Evolutionary conservation across 2,797 vertebrate genomes (phyloP), one percentile per base, ranked within the genome.

Genomic region (Pteropus rufus): DNA sequence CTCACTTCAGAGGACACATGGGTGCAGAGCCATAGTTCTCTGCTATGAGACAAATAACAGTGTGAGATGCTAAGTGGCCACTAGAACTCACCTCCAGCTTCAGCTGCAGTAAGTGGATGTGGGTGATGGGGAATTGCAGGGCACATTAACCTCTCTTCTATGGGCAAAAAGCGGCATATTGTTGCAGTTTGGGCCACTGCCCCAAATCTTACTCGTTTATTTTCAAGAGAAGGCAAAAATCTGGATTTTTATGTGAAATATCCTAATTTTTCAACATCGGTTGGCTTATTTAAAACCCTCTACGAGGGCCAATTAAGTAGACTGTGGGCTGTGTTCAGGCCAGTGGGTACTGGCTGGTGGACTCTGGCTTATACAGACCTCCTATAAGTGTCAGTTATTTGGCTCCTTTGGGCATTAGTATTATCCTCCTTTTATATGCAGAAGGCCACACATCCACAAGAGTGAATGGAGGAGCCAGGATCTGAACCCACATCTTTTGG

Each of bases 381-480:
- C 36, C n/a, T 0, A 3, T 4, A 5, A 31, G 46, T 1, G 5
- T 9, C 19, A 18, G 23, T 26, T 69, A 34, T 41, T 54, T 26
- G 44, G 46, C 10, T 93, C 19, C 19, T 10, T 0, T 29, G 14
- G 52, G 39, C 6, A 2, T 19, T 36, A 2, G 26, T 58, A 19
- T 60, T 15, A 7, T 6, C 16, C 0, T 39, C 24, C 39, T 26
- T 92, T 54, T 5, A 10, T n/a, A 60, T 34, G 3, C 3, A 9
- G 36, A 44, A 44, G 54, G 7, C 29, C 18, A 39, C 15, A 29
- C 0, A 10, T 18, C 21, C 11, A 21, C 23, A 4, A 0, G 0
- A 60, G 0, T 3, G n/a, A 14, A 1, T 36, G 18, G 21, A 56
- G 60, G 12, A 67, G 12, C 54, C 34, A 14, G 15, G 36, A 14